These are phyloP conservation scores for Hippocampus abdominalis DNA, from an alignment of 2,113 vertebrate species.

Conservation along the genomic window DNA sequence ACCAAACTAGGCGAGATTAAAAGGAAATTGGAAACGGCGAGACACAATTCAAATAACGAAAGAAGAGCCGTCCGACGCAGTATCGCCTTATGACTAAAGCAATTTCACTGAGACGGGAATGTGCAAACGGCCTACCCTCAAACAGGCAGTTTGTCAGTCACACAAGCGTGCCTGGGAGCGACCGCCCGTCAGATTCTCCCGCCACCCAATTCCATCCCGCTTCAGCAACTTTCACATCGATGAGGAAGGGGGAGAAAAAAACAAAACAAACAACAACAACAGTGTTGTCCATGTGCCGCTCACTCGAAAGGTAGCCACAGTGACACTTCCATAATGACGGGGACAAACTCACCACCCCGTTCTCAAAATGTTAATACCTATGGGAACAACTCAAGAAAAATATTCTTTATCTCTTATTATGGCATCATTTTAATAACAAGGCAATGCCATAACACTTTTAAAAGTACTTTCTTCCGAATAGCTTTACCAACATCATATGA, in stretches of 20 bases:
- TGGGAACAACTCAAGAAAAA: too few species aligned
- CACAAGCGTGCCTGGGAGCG: conserved; percentile 41
- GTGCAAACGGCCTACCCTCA: conserved; percentile 44
- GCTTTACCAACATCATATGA: too few species aligned
- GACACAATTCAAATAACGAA: conserved; percentile 24
- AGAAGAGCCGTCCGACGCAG: conserved; percentile 16
- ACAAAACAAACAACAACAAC: neutral
- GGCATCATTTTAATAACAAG: too few species aligned
- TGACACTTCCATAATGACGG: neutral
- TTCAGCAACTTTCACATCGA: conserved; percentile 50
- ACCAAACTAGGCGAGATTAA: conserved; percentile 38
- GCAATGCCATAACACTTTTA: too few species aligned
- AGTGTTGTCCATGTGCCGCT: neutral
- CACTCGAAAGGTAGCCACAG: neutral
- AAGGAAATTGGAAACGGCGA: conserved; percentile 29
- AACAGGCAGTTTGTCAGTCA: conserved; percentile 52
- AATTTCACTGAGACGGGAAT: conserved; percentile 45
- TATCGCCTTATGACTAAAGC: conserved; percentile 32
- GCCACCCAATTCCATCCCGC: conserved; percentile 29
- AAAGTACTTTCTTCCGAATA: too few species aligned
- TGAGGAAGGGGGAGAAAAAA: neutral
- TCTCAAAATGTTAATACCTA: too few species aligned
- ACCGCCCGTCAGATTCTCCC: neutral
- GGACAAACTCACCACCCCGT: too few species aligned
- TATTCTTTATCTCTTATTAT: too few species aligned